These are phyloP conservation scores for Cebus imitator DNA, from an alignment of 2,113 vertebrate genomes.

Conservation along the genomic window DNA sequence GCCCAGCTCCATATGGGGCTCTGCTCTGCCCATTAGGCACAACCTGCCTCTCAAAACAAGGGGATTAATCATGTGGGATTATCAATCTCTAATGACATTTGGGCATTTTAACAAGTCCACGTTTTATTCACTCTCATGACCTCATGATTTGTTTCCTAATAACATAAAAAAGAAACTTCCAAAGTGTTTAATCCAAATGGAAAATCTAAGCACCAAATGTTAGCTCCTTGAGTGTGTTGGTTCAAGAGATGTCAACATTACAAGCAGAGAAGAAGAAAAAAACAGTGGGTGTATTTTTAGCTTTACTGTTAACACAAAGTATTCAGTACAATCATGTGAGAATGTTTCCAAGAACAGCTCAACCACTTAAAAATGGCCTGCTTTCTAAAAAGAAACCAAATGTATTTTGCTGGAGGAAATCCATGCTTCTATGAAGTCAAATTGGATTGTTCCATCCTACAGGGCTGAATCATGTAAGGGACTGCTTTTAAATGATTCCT, in stretches of 20 bases:
- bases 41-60: background rate
- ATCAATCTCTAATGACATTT: background rate
- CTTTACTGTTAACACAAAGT: background rate
- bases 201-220: background rate
- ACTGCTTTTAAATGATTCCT: background rate
- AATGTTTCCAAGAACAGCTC: background rate
- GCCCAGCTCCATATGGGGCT: background rate
- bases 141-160: background rate
- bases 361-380: background rate
- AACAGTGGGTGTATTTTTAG: conserved; percentile 20
- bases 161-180: background rate
- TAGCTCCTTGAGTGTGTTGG: background rate
- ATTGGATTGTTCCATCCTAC: background rate
- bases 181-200: background rate
- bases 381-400: conserved; percentile 46
- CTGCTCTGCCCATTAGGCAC: background rate
- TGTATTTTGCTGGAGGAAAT: conserved; percentile 1
- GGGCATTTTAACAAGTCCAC: background rate
- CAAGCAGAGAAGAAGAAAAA: background rate
- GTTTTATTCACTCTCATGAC: background rate
- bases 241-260: background rate
- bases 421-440: background rate
- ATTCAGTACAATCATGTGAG: background rate
- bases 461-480: rapidly evolving
- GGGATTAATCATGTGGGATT: rapidly evolving